Evolutionary conservation across 2,888 invertebrate genomes (phyloP), one percentile per base, ranked within the genome.

Genomic region (Leptarthrus brevirostris): DNA sequence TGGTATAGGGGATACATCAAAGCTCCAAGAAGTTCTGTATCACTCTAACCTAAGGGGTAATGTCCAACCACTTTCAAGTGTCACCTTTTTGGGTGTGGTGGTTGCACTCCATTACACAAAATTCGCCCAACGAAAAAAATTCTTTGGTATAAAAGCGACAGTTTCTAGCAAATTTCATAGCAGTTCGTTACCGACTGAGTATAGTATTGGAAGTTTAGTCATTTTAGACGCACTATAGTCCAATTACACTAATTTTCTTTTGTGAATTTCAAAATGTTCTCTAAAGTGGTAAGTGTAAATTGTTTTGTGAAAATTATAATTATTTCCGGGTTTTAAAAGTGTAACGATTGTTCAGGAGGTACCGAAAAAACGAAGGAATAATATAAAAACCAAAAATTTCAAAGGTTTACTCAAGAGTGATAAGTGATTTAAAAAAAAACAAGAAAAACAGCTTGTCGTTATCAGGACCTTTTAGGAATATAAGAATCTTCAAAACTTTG

Each of bases 131-230:
- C 18, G 52, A 52, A 69, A 69, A 69, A 52, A 69, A 52, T 74
- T 74, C 74, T 74, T 75, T 79, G 80, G 80, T 84, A 83, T 85
- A 84, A 79, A 85, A 84, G 81, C 81, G 79, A 81, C 80, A 78
- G 79, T 77, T 76, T 74, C 75, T 76, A 77, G 78, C 77, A 77
- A 78, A 80, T 73, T 78, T 76, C 78, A 77, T 77, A 81, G 82
- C 85, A 84, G 84, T 84, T 81, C 82, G 79, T 78, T 79, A 79
- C 79, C 80, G 81, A 81, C 82, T 81, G 81, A 82, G 81, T 82
- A 79, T 77, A 82, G 81, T 83, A 82, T 85, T 85, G 85, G 85
- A 85, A 85, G 85, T 85, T 84, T 77, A 75, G 77, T 76, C 73
- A 47, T 56, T 74, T 73, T 84, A 81, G 81, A 77, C 79, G 77